Percentiles rank a stretch among this genome's conserved stretches.
Evolutionary conservation across 2,888 invertebrate species (phyloP).

Genomic region (Xylota segnis): DNA sequence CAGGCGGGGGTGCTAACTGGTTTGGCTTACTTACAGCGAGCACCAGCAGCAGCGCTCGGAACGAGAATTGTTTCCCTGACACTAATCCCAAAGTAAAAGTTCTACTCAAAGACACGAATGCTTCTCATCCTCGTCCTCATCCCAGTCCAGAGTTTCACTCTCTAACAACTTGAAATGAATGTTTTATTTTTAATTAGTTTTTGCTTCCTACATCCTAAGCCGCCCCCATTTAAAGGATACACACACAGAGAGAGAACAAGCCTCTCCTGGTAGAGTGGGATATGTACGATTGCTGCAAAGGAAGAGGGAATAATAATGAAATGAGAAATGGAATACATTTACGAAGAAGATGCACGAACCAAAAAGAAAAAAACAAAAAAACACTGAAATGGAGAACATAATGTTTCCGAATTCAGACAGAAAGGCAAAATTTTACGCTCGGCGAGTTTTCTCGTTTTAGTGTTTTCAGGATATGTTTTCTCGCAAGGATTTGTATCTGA

Average conservation of each 20-base stretch:
- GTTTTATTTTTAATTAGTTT: slow-evolving; percentile 77
- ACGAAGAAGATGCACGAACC: slow-evolving; percentile 25
- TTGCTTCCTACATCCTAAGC: slow-evolving; percentile 50
- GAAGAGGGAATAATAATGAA: slow-evolving; percentile 22
- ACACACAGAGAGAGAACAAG: too few relatives aligned
- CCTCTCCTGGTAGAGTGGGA: neutral
- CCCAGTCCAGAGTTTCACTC: slow-evolving; percentile 41
- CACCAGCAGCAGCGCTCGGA: slow-evolving; percentile 22
- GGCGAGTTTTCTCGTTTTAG: slow-evolving; percentile 43
- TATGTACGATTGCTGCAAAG: slow-evolving; percentile 9
- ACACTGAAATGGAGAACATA: slow-evolving; percentile 13
- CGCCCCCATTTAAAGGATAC: slow-evolving; percentile 31
- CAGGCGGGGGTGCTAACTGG: neutral
- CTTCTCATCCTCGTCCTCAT: slow-evolving; percentile 1
- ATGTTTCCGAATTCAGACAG: slow-evolving; percentile 53
- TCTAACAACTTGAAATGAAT: slow-evolving; percentile 69
- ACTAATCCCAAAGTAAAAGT: slow-evolving; percentile 69
- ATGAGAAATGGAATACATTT: slow-evolving; percentile 59
- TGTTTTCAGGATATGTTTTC: slow-evolving; percentile 37
- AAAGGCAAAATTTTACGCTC: slow-evolving; percentile 54
- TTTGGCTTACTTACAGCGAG: neutral
- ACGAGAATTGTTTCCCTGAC: slow-evolving; percentile 52
- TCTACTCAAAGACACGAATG: slow-evolving; percentile 47
- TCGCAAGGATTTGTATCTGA: too few relatives aligned
- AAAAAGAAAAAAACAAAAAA: neutral